Percentiles rank a stretch among this genome's conserved stretches.
Evolutionary conservation across 2,797 vertebrate genomes (phyloP).

Genomic region (Notolepis coatsorum): DNA sequence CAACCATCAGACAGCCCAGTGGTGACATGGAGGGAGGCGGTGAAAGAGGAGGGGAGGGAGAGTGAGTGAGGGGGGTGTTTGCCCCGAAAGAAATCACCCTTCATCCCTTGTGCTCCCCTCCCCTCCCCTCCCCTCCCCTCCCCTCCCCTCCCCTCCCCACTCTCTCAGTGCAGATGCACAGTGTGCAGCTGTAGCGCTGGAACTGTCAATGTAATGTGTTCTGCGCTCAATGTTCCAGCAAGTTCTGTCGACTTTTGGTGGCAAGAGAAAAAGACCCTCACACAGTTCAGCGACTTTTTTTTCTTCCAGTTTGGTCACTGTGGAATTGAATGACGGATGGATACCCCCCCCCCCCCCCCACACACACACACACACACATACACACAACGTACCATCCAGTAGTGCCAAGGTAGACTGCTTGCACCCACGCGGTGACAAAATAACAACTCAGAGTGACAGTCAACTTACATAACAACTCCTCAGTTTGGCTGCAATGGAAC

Average conservation of each 20-base stretch:
- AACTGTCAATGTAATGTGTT: too few relatives aligned
- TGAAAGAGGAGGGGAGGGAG: conserved; percentile 38
- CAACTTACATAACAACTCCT: conserved; percentile 44
- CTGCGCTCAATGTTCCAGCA: too few relatives aligned
- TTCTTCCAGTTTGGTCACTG: background rate
- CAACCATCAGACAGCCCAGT: conserved; percentile 67
- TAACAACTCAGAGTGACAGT: conserved; percentile 51
- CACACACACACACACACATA: background rate
- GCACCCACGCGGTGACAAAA: background rate
- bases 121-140: conserved; percentile 35
- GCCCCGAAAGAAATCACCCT: conserved; percentile 47
- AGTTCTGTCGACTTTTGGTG: too few relatives aligned
- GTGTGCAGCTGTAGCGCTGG: too few relatives aligned
- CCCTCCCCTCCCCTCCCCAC: conserved; percentile 33
- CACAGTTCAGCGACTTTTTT: background rate
- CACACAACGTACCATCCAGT: background rate
- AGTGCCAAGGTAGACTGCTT: background rate
- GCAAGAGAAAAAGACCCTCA: too few relatives aligned
- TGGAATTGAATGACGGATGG: too few relatives aligned
- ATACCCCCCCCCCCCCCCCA: too few relatives aligned
- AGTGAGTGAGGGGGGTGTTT: conserved; percentile 22
- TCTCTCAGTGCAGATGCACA: background rate
- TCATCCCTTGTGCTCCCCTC: conserved; percentile 34
- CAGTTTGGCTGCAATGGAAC: conserved; percentile 42
- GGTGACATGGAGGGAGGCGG: conserved; percentile 63